Evolutionary conservation across 2,113 vertebrate species (phyloP), one percentile per base, ranked within the genome.

Genomic region (Strigops habroptila): DNA sequence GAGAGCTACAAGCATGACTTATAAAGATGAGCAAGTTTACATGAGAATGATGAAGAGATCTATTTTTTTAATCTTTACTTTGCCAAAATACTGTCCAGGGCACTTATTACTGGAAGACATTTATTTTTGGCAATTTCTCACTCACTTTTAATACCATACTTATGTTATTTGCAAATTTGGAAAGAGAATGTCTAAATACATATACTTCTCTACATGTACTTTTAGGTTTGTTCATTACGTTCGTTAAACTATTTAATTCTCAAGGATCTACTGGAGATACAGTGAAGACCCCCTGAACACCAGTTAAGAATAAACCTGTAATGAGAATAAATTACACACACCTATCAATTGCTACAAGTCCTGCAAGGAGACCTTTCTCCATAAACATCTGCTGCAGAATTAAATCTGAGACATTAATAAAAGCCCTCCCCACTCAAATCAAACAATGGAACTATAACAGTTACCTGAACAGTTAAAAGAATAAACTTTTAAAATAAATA

Each of bases 401-500:
- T 97, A 97, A 97, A 97, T 96, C 90, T 89, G 94, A 91, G 94
- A 81, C 83, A 96, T 97, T 96, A 96, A 94, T 97, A 96, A 95
- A 93, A 94, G 70, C 65, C 60, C 53, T 76, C 68, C 87, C 84
- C 84, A 84, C 86, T 44, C 94, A 97, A 93, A 93, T 87, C 94
- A 97, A 97, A 97, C 96, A 97, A 96, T 92, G 96, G 94, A 95
- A 91, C 84, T 93, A 59, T 91, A 97, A 96, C 96, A 96, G 93
- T 97, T 96, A 97, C 95, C 93, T 69, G 5, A 96, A 83, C 95
- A 96, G 97, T 97, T 97, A 97, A 97, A 97, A 98, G 97, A 98
- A 98, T 96, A 97, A 98, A 97, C 97, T 97, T 96, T 97, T 98
- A 97, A 98, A 96, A 98, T 98, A 98, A 98, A 97, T 98, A 98